Percentiles rank a stretch among this genome's conserved stretches.
phyloP scores from a whole-genome alignment of 2,888 invertebrate species.

The Melikaiella ostensackeni region DNA sequence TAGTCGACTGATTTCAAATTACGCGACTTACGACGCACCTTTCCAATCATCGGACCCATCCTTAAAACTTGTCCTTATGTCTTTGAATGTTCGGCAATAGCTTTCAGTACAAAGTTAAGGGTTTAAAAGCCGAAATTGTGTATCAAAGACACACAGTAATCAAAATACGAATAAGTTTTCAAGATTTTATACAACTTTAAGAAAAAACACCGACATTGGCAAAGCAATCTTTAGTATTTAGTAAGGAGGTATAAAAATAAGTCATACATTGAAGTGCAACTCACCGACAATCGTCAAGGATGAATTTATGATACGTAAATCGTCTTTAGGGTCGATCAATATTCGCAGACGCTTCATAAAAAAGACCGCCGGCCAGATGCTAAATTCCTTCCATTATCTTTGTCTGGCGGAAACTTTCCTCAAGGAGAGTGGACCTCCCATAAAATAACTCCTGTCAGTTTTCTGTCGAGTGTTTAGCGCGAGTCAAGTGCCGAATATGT shows the following conservation, averaged over 20 bases:
- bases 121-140: conserved; percentile 48
- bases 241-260: not conserved
- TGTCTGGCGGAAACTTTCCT: conserved; percentile 46
- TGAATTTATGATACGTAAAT: conserved; percentile 54
- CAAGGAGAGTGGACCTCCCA: conserved; percentile 38
- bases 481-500: conserved; percentile 44
- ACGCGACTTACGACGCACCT: conserved; percentile 21
- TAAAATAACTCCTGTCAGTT: conserved; percentile 4
- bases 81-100: not conserved
- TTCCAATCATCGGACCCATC: not conserved
- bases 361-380: conserved; percentile 46
- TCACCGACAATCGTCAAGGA: conserved; percentile 46
- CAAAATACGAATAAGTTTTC: not conserved
- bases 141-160: conserved; percentile 34
- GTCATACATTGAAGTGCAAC: not conserved
- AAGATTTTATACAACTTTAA: not conserved
- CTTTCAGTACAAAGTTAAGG: not conserved
- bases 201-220: too few species aligned
- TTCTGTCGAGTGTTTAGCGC: conserved; percentile 45
- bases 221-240: not conserved
- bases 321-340: conserved; percentile 52
- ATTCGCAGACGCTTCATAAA: conserved; percentile 50
- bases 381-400: conserved; percentile 43
- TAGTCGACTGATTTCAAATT: conserved; percentile 37
- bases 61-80: conserved; percentile 32